A percentile compares a stretch with the other conserved stretches of the same genome.
Evolutionary conservation across 2,113 vertebrate genomes (phyloP).

Genomic region (Mobula birostris): DNA sequence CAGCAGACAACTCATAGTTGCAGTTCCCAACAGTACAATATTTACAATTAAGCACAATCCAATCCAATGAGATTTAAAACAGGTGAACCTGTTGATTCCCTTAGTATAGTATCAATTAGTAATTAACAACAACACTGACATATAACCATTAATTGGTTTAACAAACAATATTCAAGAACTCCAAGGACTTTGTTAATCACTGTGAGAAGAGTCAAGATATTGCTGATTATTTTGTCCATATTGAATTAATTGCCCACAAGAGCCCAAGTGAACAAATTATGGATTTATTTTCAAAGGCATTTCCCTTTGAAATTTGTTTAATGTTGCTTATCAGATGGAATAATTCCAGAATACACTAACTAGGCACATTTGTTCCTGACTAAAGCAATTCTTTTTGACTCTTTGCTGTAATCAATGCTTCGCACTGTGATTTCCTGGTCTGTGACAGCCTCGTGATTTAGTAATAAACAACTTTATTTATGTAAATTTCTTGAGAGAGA

Average conservation of each 20-base stretch:
- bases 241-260: conserved; percentile 14
- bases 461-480: not conserved
- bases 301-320: not conserved
- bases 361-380: not conserved
- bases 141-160: not conserved
- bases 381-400: not conserved
- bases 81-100: not conserved
- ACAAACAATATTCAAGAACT: not conserved
- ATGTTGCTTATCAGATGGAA: not conserved
- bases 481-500: not conserved
- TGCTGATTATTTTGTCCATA: not conserved
- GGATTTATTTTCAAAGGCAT: not conserved
- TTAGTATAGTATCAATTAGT: not conserved
- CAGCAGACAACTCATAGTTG: too few relatives aligned
- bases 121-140: not conserved
- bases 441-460: not conserved
- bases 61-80: not conserved
- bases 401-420: not conserved
- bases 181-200: not conserved
- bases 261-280: not conserved
- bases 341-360: not conserved
- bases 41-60: too few relatives aligned
- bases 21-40: too few relatives aligned
- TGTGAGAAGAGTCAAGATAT: not conserved
- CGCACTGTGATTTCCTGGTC: not conserved